Evolutionary conservation across 1,140 invertebrate genomes (phyloP).

Genomic region (Mycetomoellerius zeteki): DNA sequence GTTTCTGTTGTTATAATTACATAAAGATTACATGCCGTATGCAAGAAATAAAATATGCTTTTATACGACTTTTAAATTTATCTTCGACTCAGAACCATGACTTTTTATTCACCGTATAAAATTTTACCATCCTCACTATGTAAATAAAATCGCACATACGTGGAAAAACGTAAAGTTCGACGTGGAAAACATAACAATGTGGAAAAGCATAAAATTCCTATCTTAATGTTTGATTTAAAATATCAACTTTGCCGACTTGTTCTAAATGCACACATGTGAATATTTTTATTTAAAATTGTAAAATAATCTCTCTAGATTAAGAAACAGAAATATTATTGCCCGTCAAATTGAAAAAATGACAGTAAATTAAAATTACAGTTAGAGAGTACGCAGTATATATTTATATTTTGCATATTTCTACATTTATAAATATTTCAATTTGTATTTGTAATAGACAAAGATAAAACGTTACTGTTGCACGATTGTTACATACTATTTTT

Average conservation of each 20-base stretch:
- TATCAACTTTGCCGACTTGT: not conserved
- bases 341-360: not conserved
- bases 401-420: not conserved
- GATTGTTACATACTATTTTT: not conserved
- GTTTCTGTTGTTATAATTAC: not conserved
- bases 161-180: not conserved
- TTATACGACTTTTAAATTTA: not conserved
- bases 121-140: not conserved
- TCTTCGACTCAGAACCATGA: not conserved
- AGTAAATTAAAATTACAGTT: not conserved
- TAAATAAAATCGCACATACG: slow-evolving; percentile 11
- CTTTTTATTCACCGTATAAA: not conserved
- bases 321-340: not conserved
- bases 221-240: not conserved
- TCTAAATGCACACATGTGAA: not conserved
- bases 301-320: not conserved
- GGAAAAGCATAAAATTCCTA: not conserved
- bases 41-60: not conserved
- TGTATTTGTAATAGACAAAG: not conserved
- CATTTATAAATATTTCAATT: not conserved
- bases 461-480: not conserved
- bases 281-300: not conserved
- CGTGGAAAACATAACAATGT: no score
- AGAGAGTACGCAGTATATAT: not conserved
- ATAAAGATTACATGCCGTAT: not conserved